Percentiles rank a stretch among this genome's conserved stretches.
Conservation (phyloP, 2,797 vertebrate species). For the Amblyraja radiata region DNA sequence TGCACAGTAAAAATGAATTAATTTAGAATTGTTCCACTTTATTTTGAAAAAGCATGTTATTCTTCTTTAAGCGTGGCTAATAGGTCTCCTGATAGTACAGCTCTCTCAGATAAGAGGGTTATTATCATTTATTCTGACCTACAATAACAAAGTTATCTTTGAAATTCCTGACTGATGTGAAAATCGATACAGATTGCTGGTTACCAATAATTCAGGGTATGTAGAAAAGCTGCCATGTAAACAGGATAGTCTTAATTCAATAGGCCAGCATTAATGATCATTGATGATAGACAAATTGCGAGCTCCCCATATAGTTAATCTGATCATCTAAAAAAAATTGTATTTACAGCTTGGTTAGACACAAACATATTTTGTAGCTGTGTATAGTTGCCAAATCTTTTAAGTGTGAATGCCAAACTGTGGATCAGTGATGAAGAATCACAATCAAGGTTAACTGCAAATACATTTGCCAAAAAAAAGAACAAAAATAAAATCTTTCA, state of each 20-base stretch:
- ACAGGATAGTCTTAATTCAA: background rate
- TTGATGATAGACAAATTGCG: background rate
- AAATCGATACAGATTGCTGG: background rate
- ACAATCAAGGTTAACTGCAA: background rate
- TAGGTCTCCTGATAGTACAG: background rate
- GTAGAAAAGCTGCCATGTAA: background rate
- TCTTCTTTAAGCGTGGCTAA: background rate
- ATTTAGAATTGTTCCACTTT: background rate
- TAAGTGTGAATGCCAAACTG: background rate
- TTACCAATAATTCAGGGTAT: background rate
- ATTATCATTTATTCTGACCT: constrained; percentile 4
- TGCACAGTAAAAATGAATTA: background rate
- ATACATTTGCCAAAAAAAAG: background rate
- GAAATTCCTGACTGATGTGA: background rate
- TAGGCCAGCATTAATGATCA: background rate
- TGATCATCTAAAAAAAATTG: background rate
- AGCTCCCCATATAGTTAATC: background rate
- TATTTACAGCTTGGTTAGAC: background rate
- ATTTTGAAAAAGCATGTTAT: background rate
- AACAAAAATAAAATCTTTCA: background rate
- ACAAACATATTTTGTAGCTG: background rate
- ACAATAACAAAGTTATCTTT: background rate
- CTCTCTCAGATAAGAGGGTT: background rate
- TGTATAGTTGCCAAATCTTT: background rate
- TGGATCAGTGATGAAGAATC: background rate